These are phyloP conservation scores for Myrmecophaga tridactyla DNA, from an alignment of 2,113 vertebrate species.

Conservation along the genomic window DNA sequence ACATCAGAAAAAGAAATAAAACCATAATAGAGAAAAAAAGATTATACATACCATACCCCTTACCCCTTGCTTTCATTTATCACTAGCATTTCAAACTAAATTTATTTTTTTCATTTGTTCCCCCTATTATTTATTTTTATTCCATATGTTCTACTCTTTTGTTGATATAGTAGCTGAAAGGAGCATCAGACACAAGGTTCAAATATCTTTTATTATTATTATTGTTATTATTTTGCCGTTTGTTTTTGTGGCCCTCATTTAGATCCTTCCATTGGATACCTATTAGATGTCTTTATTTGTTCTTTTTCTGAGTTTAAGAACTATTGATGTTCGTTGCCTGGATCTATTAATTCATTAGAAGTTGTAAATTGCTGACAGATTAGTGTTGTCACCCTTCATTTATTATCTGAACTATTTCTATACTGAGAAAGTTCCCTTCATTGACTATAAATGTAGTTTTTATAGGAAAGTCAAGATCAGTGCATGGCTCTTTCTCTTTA, in stretches of 20 bases:
- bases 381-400: fast-evolving
- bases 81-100: too few relatives aligned
- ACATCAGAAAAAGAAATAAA: too few relatives aligned
- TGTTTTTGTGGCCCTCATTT: neutral
- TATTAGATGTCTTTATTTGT: neutral
- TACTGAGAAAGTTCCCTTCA: fast-evolving
- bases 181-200: too few relatives aligned
- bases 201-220: too few relatives aligned
- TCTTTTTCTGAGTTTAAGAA: neutral
- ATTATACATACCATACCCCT: too few relatives aligned
- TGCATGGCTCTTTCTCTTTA: neutral
- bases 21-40: too few relatives aligned
- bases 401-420: neutral
- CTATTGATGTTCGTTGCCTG: fast-evolving
- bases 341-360: neutral
- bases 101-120: too few relatives aligned
- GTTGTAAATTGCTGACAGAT: fast-evolving
- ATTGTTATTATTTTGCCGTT: neutral
- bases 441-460: neutral
- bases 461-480: too few relatives aligned
- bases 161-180: too few relatives aligned
- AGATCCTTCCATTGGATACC: neutral
- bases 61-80: too few relatives aligned
- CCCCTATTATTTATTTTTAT: too few relatives aligned
- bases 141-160: too few relatives aligned